These are phyloP conservation scores for Zalophus californianus DNA, from an alignment of 2,797 vertebrate species.

Conservation along the genomic window DNA sequence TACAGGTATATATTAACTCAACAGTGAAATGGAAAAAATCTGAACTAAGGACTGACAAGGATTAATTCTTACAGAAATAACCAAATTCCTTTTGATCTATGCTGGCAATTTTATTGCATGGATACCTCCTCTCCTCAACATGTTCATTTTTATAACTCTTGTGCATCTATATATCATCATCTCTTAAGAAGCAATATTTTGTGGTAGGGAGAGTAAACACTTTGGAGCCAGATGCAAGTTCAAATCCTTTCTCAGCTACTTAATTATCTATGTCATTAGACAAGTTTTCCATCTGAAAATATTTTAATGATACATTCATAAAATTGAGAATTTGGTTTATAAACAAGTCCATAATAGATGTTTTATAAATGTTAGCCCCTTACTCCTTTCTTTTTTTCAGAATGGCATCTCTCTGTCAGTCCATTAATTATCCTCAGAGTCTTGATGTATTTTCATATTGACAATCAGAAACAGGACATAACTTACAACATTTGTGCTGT, in stretches of 20 bases:
- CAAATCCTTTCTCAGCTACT: background rate
- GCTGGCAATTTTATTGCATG: background rate
- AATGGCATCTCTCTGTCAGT: background rate
- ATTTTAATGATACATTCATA: background rate
- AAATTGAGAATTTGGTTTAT: background rate
- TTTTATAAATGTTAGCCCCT: background rate
- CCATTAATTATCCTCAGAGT: constrained; percentile 24
- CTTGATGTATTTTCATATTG: constrained; percentile 10
- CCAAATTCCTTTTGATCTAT: background rate
- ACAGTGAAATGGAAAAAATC: constrained; percentile 20
- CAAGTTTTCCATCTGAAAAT: constrained; percentile 16
- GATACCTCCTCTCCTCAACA: background rate
- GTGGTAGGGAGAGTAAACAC: background rate
- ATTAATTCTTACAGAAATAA: constrained; percentile 12
- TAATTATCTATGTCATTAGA: constrained; percentile 40
- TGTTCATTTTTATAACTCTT: background rate
- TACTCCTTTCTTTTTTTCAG: constrained; percentile 33
- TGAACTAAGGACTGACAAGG: background rate
- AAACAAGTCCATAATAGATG: background rate
- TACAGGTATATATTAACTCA: background rate
- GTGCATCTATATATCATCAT: background rate
- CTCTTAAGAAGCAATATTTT: constrained; percentile 9
- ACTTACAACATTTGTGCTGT: background rate
- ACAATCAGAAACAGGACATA: background rate
- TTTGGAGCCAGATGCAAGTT: background rate